Conservation (phyloP, 53 echinoderm and acorn worm species). For the Arbacia lixula region DNA sequence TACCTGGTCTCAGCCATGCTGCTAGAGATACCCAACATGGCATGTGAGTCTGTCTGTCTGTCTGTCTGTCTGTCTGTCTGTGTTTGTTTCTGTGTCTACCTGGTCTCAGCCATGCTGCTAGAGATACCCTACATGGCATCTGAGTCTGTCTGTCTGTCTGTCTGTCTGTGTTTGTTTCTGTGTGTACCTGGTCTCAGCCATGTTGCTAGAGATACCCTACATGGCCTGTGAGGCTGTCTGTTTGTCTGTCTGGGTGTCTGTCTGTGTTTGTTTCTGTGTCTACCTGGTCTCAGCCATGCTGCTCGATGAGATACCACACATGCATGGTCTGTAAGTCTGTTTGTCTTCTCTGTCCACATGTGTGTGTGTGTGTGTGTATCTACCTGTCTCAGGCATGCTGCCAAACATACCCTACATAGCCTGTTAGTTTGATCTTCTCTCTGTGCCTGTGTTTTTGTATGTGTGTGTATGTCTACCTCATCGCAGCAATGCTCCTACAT, state of each 20-base stretch:
- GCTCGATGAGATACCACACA: slow-evolving; percentile 97
- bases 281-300: slow-evolving; percentile 98
- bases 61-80: no score
- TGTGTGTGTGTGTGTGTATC: no score
- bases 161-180: no score
- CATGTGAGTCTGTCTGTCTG: slow-evolving; percentile 93
- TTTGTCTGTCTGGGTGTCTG: no score
- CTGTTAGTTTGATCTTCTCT: slow-evolving; percentile 89
- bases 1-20: slow-evolving; percentile 98
- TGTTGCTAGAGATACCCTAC: slow-evolving; percentile 98
- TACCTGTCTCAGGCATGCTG: slow-evolving; percentile 98
- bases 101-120: slow-evolving; percentile 97
- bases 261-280: no score
- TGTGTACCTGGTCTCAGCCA: slow-evolving; percentile 96
- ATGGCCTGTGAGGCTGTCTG: slow-evolving; percentile 98
- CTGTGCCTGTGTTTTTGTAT: no score
- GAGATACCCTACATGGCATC: slow-evolving; percentile 99
- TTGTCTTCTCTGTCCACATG: no score
- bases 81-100: slow-evolving; percentile 96
- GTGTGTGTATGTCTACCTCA: no score
- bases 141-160: no score
- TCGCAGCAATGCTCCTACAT: no score
- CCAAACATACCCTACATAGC: slow-evolving; percentile 99
- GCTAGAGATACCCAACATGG: slow-evolving; percentile 99
- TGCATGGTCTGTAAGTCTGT: slow-evolving; percentile 95